Evolutionary conservation across 1,140 invertebrate species (phyloP).

Genomic region (Zophobas morio): DNA sequence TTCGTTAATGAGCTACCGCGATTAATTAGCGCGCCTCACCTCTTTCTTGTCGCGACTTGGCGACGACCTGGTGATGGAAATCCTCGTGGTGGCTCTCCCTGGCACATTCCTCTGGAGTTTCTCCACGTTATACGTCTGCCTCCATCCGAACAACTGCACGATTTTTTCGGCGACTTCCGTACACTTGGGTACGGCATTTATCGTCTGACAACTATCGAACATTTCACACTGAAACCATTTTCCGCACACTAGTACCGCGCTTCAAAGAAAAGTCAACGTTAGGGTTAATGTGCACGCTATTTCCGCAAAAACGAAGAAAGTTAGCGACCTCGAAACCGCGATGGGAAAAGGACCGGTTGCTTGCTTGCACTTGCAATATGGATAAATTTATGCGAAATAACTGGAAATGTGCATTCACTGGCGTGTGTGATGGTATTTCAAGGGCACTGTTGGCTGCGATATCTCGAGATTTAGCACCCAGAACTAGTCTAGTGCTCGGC

Average conservation of each 20-base stretch:
- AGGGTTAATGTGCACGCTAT: not conserved
- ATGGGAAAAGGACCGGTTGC: not conserved
- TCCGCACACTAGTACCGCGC: not conserved
- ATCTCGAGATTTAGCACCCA: constrained; percentile 33
- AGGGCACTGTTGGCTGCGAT: constrained; percentile 20
- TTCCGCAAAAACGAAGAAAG: not conserved
- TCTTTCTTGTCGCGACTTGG: constrained; percentile 51
- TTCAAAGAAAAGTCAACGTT: constrained; percentile 12
- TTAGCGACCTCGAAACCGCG: constrained; percentile 4
- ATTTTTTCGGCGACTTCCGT: constrained; percentile 79
- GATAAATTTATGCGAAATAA: constrained; percentile 18
- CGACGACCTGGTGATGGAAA: constrained; percentile 63
- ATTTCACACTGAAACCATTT: constrained; percentile 58
- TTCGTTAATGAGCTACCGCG: too few species aligned
- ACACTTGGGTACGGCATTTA: constrained; percentile 69
- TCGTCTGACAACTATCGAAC: constrained; percentile 66
- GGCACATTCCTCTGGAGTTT: constrained; percentile 78
- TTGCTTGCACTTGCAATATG: not conserved
- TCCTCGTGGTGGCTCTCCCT: constrained; percentile 68
- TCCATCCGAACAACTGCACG: constrained; percentile 80
- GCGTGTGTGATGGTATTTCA: constrained; percentile 32
- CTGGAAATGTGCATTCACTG: constrained; percentile 33
- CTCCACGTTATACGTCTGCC: constrained; percentile 83
- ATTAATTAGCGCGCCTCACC: constrained; percentile 19
- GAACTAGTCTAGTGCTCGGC: constrained; percentile 13